Base-by-base conservation (phyloP, 2,888 invertebrate genomes). In the Cecidostiba fungosa region DNA sequence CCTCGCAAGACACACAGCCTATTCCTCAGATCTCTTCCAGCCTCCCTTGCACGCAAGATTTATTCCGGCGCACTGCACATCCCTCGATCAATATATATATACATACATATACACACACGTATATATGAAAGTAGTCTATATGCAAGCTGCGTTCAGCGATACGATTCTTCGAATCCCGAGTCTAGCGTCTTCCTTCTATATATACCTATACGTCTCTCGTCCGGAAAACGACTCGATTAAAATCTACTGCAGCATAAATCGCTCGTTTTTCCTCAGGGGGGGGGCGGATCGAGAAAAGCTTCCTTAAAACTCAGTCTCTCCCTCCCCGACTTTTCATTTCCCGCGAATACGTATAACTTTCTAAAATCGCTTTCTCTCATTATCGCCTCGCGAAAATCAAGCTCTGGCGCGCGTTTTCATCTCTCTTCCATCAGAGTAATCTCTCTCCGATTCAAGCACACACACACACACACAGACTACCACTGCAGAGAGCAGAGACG, bases 211-310 rank as follows among this genome's bases (percentile, higher is more conserved):
- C 3, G 26, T 26, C 16, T 12, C 66, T 62, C 26, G 12, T 14
- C 29, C 23, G 32, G 69, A 79, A 59, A 81, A 73, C 81, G 82
- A 82, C 82, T 82, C 66, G 74, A 82, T 82, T 82, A 74, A 82
- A 82, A 82, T 82, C 74, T 74, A 76, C 74, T 74, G 66, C 66
- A 66, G 66, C 70, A 36, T 82, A 74, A 74, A 72, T 82, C 32
- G 3, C 66, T 72, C 10, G 4, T 43, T 23, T 43, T 77, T 59
- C 29, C 32, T 47, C 29, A 5, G 0, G 14, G n/a, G 47, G 47
- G 19, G 47, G 10, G 69, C 66, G 14, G 16, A 47, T 43, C 29
- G 69, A 47, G 59, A 59, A 78, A 70, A 70, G 50, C 36, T 79
- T 70, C 23, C 43, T 50, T 36, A 5, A 80, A 72, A 54, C 19